These are phyloP conservation scores for Lethrus apterus DNA, from an alignment of 1,140 invertebrate genomes.

Conservation along the genomic window DNA sequence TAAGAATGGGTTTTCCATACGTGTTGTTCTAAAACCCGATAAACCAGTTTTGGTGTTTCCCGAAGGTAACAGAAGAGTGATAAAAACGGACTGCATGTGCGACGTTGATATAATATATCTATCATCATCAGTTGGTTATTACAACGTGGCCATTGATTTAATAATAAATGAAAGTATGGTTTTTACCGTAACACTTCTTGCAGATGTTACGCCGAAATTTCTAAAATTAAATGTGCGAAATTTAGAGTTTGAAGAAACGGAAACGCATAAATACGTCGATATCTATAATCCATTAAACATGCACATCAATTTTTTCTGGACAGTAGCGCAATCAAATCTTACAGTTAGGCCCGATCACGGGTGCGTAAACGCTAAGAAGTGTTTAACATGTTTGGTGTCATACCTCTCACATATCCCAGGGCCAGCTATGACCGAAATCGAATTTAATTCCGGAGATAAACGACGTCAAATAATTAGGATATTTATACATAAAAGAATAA, in stretches of 20 bases:
- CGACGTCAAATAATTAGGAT: background rate
- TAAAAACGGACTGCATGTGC: background rate
- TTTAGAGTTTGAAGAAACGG: background rate
- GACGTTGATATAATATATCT: background rate
- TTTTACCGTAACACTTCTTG: background rate
- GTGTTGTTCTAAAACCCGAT: too few relatives aligned
- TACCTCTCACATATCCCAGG: background rate
- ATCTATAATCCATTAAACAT: slow-evolving; percentile 1
- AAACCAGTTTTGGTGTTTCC: background rate
- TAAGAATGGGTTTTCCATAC: background rate
- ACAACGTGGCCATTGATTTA: background rate
- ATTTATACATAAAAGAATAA: too few relatives aligned
- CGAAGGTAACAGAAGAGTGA: background rate
- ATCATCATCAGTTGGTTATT: background rate
- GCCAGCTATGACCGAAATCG: background rate
- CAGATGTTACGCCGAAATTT: background rate
- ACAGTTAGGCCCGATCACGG: background rate
- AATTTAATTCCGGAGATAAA: background rate
- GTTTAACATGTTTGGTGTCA: background rate
- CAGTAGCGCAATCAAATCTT: background rate
- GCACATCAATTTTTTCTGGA: background rate
- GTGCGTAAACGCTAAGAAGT: background rate
- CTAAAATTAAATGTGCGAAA: background rate
- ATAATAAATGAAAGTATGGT: background rate
- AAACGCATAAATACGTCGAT: background rate